A percentile compares a stretch with the other conserved stretches of the same genome.
phyloP scores from a whole-genome alignment of 2,888 invertebrate genomes.

The Troglohyphantes excavatus region DNA sequence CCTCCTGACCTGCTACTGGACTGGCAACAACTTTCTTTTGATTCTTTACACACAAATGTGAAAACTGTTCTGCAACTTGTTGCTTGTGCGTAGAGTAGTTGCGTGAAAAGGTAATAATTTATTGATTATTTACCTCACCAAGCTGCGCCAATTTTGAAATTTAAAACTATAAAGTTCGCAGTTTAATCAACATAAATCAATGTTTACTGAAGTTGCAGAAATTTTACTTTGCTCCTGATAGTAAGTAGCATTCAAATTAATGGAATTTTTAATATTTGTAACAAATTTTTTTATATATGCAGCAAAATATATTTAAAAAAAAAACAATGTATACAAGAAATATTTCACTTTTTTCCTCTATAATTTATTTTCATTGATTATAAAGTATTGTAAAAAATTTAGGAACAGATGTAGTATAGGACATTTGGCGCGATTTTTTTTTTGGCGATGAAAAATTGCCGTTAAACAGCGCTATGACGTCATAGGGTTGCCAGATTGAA shows the following conservation, averaged over 20 bases:
- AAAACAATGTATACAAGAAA: too few relatives aligned
- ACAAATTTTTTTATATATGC: too few relatives aligned
- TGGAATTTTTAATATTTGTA: too few relatives aligned
- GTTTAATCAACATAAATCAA: neutral
- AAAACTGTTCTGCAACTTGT: neutral
- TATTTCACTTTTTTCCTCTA: too few relatives aligned
- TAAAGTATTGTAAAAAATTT: too few relatives aligned
- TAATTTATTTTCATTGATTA: too few relatives aligned
- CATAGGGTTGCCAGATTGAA: too few relatives aligned
- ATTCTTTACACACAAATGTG: neutral
- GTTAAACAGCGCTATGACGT: too few relatives aligned
- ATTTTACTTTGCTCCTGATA: neutral
- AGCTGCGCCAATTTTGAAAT: slow-evolving; percentile 2
- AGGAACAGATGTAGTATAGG: too few relatives aligned
- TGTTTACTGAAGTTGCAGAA: neutral
- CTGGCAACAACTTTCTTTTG: neutral
- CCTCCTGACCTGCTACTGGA: neutral
- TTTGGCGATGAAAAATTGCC: too few relatives aligned
- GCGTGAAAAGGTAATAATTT: neutral
- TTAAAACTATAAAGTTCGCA: neutral
- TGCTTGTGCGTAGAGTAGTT: neutral
- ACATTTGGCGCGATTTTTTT: too few relatives aligned
- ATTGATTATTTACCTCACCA: neutral
- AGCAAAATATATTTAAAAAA: too few relatives aligned
- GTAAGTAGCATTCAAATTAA: neutral